phyloP scores from a whole-genome alignment of 2,888 invertebrate species.

The Tetropium fuscum region DNA sequence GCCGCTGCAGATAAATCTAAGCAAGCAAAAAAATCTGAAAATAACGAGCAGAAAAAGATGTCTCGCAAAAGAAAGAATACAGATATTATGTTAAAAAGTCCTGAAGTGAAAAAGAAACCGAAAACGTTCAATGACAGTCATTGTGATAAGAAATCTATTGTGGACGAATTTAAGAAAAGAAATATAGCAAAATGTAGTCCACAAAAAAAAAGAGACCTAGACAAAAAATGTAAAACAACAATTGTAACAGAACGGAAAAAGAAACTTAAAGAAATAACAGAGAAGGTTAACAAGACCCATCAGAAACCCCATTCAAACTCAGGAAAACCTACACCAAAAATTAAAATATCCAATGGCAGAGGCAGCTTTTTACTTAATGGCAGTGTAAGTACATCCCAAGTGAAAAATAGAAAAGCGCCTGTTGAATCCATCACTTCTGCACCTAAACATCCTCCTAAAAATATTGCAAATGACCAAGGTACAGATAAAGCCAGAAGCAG shows the following conservation, averaged over 20 bases:
- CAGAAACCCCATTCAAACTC: background rate
- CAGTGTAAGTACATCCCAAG: background rate
- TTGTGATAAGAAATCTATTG: conserved; percentile 17
- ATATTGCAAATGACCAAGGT: background rate
- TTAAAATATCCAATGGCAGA: conserved; percentile 51
- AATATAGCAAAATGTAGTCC: conserved; percentile 14
- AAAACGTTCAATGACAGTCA: background rate
- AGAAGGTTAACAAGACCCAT: conserved; percentile 62
- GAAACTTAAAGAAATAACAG: conserved; percentile 51
- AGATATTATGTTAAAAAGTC: conserved; percentile 2
- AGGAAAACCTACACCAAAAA: conserved; percentile 62
- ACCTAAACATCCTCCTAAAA: background rate
- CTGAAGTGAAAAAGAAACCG: conserved; percentile 19
- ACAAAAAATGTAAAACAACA: background rate
- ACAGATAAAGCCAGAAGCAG: background rate
- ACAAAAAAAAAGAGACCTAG: conserved; percentile 10
- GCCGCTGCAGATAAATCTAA: background rate
- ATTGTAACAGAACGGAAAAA: conserved; percentile 36
- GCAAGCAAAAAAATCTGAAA: background rate
- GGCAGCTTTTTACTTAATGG: conserved; percentile 41
- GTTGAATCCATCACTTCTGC: background rate
- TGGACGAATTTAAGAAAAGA: conserved; percentile 19
- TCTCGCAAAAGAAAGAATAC: conserved; percentile 10
- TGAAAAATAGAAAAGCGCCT: background rate
- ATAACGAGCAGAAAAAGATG: conserved; percentile 2